Base-by-base conservation (phyloP, 1,140 invertebrate genomes). In the Penaeus vannamei region DNA sequence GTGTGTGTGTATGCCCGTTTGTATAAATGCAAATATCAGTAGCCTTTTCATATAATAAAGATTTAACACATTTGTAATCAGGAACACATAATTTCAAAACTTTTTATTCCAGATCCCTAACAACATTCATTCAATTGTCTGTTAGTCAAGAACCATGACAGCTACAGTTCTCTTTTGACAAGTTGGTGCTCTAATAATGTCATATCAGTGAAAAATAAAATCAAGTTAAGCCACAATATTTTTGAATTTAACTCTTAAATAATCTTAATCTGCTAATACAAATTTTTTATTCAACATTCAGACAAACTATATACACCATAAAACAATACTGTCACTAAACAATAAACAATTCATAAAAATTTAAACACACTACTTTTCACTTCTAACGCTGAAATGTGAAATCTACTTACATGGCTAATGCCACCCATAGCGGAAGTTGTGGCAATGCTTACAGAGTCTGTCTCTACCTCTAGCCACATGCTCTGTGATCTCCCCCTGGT, bases 401-500 rank as follows among this genome's bases (percentile, higher is more conserved):
- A 61, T 26, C 20, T n/a, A 90, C 91, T 87, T 79, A 91, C 91
- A 87, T 91, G 91, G 42, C 83, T 90, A 60, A 91, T 89, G 53
- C 91, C 91, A 20, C 91, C 91, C 86, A 91, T 89, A 62, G 91
- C 91, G 20, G 91, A 91, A 10, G 91, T 91, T 42, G 89, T 90
- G 19, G 91, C 91, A 76, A 91, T 79, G 86, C 91, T 91, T 12
- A 91, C 91, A n/a, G 89, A 91, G 59, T 91, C 91, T n/a, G 89
- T 90, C 61, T 91, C 91, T 46, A 90, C 87, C 32, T 91, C 91
- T 19, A 90, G 53, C 91, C 91, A 91, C 3, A 80, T 89, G 77
- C 60, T 85, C 32, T 90, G 90, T 0, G 61, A 81, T 22, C 86
- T 81, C 0, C 90, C 83, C 60, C 64, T 87, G 61, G 85, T 85